Percentiles rank a stretch among this genome's conserved stretches.
These are phyloP conservation scores for Spinibarbus caldwelli DNA, from an alignment of 2,797 vertebrate genomes.

Conservation along the genomic window DNA sequence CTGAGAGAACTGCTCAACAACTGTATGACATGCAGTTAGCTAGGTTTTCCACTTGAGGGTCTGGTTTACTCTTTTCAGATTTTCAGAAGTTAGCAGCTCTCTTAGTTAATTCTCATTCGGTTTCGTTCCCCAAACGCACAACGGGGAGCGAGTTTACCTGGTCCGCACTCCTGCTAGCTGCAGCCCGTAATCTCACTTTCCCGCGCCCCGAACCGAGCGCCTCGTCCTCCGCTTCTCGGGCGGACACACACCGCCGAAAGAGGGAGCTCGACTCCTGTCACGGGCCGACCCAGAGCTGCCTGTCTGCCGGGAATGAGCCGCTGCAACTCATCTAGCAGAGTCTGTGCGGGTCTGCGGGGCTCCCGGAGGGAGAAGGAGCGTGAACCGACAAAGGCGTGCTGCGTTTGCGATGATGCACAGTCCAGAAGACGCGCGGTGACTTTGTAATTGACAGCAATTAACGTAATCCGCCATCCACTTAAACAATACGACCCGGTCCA, in stretches of 20 bases:
- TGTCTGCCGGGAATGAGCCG: conserved; percentile 66
- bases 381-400: background rate
- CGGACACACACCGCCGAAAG: conserved; percentile 74
- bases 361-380: conserved; percentile 33
- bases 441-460: conserved; percentile 62
- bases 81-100: background rate
- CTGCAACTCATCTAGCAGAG: conserved; percentile 66
- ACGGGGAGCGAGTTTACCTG: conserved; percentile 61
- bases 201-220: conserved; percentile 68
- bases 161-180: conserved; percentile 48
- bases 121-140: background rate
- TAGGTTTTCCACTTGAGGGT: background rate
- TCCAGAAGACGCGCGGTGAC: conserved; percentile 4
- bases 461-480: conserved; percentile 70
- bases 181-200: conserved; percentile 54
- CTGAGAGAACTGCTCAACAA: background rate
- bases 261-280: conserved; percentile 73
- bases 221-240: conserved; percentile 67
- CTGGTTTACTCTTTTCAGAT: background rate
- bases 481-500: conserved; percentile 91
- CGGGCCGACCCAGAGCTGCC: conserved; percentile 67
- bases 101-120: background rate
- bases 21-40: background rate
- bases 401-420: background rate
- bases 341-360: conserved; percentile 45